phyloP scores from a whole-genome alignment of 2,797 vertebrate genomes.

The Nasua narica region DNA sequence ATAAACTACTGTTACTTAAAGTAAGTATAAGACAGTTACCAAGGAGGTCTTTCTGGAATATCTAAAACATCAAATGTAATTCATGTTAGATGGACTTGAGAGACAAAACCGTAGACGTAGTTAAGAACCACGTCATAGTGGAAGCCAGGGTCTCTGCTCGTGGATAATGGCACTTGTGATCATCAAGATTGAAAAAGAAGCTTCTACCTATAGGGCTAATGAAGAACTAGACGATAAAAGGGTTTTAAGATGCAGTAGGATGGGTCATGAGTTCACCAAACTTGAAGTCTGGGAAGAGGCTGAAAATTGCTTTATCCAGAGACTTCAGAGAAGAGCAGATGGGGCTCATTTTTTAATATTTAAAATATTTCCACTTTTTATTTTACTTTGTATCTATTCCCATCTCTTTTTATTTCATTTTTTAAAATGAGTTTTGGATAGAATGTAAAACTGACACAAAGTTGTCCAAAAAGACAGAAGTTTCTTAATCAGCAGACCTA shows the following conservation, averaged over 20 bases:
- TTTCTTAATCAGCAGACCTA: not conserved
- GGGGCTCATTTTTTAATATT: not conserved
- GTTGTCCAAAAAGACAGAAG: not conserved
- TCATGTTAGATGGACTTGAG: not conserved
- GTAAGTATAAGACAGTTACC: not conserved
- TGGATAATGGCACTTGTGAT: not conserved
- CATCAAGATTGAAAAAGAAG: not conserved
- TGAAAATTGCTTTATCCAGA: not conserved
- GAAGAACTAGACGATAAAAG: not conserved
- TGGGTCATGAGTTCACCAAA: not conserved
- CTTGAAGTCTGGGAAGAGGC: not conserved
- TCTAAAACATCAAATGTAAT: not conserved
- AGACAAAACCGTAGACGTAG: not conserved
- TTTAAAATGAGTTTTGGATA: not conserved
- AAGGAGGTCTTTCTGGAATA: not conserved
- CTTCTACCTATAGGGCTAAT: not conserved
- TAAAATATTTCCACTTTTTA: not conserved
- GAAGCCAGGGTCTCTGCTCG: not conserved
- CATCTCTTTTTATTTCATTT: not conserved
- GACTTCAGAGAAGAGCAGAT: not conserved
- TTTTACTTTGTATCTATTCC: not conserved
- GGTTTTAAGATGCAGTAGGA: not conserved
- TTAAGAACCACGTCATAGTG: not conserved
- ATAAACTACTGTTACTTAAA: constrained; percentile 34
- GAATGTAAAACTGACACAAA: not conserved